Percentiles rank a stretch among this genome's conserved stretches.
Evolutionary conservation across 1,140 invertebrate species (phyloP).

Genomic region (Pectinophora gossypiella): DNA sequence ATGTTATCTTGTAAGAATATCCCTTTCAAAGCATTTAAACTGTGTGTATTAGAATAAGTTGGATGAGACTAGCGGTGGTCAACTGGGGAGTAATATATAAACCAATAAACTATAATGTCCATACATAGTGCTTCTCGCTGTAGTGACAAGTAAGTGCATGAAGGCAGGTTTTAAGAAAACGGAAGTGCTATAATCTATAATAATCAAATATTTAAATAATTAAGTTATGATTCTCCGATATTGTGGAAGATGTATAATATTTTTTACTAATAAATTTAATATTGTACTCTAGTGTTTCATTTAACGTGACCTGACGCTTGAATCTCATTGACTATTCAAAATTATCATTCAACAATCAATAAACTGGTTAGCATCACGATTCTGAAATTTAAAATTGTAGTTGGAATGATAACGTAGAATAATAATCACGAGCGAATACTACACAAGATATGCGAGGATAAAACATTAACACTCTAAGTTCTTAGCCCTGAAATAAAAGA

Average conservation of each 20-base stretch:
- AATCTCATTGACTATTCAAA: no score
- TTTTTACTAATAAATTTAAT: conserved; percentile 78
- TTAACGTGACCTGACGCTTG: no score
- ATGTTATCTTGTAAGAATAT: conserved; percentile 7
- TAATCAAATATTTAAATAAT: conserved; percentile 76
- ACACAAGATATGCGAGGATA: no score
- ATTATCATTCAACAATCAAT: no score
- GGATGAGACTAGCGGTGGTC: not conserved
- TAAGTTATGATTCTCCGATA: conserved; percentile 76
- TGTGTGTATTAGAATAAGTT: conserved; percentile 44
- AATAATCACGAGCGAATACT: no score
- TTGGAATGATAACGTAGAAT: no score
- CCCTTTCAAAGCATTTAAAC: conserved; percentile 43
- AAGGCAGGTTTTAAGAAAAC: conserved; percentile 55
- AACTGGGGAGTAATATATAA: not conserved
- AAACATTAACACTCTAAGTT: no score
- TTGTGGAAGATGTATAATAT: conserved; percentile 77
- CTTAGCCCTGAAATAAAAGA: no score
- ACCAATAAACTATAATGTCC: conserved; percentile 16
- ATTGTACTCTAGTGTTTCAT: conserved; percentile 51
- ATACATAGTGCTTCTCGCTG: conserved; percentile 52
- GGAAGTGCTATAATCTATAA: conserved; percentile 71
- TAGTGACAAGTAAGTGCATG: conserved; percentile 52
- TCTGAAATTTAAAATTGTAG: no score
- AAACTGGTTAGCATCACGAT: no score